These are phyloP conservation scores for Zalophus californianus DNA, from an alignment of 2,797 vertebrate species.

Conservation along the genomic window DNA sequence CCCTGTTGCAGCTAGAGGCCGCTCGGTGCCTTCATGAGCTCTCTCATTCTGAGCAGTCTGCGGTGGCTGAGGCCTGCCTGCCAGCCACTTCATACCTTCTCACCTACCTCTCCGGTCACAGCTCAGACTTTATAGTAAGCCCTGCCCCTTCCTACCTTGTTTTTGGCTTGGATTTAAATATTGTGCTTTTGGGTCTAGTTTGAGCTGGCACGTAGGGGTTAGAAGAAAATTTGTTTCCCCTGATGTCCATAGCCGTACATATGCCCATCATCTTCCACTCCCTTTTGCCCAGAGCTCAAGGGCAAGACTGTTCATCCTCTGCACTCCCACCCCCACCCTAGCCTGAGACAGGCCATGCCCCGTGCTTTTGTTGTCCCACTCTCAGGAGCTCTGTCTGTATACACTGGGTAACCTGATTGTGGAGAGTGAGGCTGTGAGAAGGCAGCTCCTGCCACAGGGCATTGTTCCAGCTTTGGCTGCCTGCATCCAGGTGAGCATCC, in stretches of 20 bases:
- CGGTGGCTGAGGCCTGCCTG: conserved; percentile 91
- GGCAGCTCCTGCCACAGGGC: conserved; percentile 95
- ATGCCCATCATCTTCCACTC: background rate
- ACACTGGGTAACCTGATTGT: conserved; percentile 96
- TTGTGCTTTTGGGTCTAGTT: conserved; percentile 29
- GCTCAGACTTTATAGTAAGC: conserved; percentile 93
- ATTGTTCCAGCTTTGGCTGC: conserved; percentile 92
- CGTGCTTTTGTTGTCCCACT: conserved; percentile 25
- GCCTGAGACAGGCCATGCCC: background rate
- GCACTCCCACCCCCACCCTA: background rate
- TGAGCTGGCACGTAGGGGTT: conserved; percentile 28
- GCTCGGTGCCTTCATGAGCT: conserved; percentile 94
- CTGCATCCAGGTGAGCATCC: conserved; percentile 92
- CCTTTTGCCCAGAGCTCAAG: background rate
- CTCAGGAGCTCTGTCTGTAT: conserved; percentile 97
- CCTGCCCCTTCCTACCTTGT: conserved; percentile 15
- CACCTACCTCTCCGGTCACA: conserved; percentile 95
- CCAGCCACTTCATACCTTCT: conserved; percentile 97
- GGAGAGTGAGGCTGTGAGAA: conserved; percentile 91
- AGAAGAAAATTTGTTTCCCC: background rate
- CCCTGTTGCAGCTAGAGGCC: conserved; percentile 93
- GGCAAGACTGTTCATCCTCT: background rate
- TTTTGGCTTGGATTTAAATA: conserved; percentile 48
- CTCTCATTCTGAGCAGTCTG: conserved; percentile 92
- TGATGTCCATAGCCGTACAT: background rate